These are phyloP conservation scores for Andrena camellia DNA, from an alignment of 2,888 invertebrate species.

Conservation along the genomic window DNA sequence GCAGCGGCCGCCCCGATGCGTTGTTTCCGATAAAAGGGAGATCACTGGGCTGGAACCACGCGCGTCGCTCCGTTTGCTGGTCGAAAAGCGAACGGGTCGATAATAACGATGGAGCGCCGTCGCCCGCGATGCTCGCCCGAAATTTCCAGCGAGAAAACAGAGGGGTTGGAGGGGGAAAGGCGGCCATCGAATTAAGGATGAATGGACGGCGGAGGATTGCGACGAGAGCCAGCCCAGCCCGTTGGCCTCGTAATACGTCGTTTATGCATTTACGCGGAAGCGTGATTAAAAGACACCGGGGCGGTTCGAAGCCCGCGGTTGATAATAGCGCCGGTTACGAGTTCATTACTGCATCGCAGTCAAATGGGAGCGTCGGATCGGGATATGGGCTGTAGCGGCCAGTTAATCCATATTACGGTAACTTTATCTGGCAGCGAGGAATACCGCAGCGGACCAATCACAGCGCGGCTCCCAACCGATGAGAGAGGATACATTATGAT, in stretches of 20 bases:
- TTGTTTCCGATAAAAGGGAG: slow-evolving; percentile 64
- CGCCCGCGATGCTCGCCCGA: not conserved
- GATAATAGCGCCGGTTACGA: slow-evolving; percentile 65
- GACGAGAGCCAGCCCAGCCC: not conserved
- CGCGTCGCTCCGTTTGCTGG: slow-evolving; percentile 54
- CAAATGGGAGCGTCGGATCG: slow-evolving; percentile 62
- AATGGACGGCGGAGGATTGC: not conserved
- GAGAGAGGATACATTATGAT: slow-evolving; percentile 74
- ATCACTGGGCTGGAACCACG: slow-evolving; percentile 65
- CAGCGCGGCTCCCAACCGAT: slow-evolving; percentile 60
- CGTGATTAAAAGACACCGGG: slow-evolving; percentile 66
- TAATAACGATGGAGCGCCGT: slow-evolving; percentile 50
- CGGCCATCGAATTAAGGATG: not conserved
- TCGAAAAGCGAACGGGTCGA: slow-evolving; percentile 64
- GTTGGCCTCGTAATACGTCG: slow-evolving; percentile 20
- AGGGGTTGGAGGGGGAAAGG: not conserved
- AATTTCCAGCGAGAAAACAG: not conserved
- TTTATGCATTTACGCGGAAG: slow-evolving; percentile 48
- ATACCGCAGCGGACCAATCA: slow-evolving; percentile 75
- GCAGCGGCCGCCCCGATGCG: slow-evolving; percentile 51
- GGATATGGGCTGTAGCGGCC: slow-evolving; percentile 69
- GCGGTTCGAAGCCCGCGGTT: slow-evolving; percentile 51
- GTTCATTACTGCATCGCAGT: slow-evolving; percentile 67
- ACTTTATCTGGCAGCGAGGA: slow-evolving; percentile 74
- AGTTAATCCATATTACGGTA: slow-evolving; percentile 76